Base-by-base conservation (phyloP, 2,797 vertebrate species). In the Anisognathus igniventris region DNA sequence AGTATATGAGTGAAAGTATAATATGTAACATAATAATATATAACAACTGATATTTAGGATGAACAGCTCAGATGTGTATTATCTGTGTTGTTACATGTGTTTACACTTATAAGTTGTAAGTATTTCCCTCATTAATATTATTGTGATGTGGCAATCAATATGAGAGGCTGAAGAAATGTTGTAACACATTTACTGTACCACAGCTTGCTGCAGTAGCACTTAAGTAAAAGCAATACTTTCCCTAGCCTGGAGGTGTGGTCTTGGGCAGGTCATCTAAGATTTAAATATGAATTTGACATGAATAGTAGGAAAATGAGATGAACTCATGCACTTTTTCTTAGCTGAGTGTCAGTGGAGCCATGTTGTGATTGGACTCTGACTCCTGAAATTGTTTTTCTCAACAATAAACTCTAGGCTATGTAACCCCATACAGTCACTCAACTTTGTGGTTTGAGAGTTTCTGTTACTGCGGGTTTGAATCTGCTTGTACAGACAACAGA, bases 381-480 rank as follows among this genome's bases (percentile, higher is more conserved):
- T 83, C 20, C 13, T 80, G 50, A 42, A 45, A 56, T 60, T 40
- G 51, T 54, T 83, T 76, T 64, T 23, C 56, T 75, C 4, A 6
- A 2, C 19, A 12, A 0, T 3, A 51, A 60, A 64, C 19, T 64
- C 27, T 23, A 16, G 48, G 2, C 51, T 27, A 1, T 21, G 9
- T 24, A 58, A 42, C 23, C 14, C 17, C 39, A 25, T 30, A 31
- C 4, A 72, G 28, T 40, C 17, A 30, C 68, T 76, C 33, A 73
- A 0, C 22, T 61, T 60, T 12, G 21, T 75, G 42, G 12, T 56
- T 78, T 56, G 40, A 79, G 40, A 76, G 31, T 47, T 72, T 83
- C 40, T 79, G 6, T 35, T 56, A 83, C 22, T 51, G 14, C 31
- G 37, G 7, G 31, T 57, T 86, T 57, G 18, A 83, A 53, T 84